Evolutionary conservation across 1,140 invertebrate genomes (phyloP).

Genomic region (Diorhabda carinulata): DNA sequence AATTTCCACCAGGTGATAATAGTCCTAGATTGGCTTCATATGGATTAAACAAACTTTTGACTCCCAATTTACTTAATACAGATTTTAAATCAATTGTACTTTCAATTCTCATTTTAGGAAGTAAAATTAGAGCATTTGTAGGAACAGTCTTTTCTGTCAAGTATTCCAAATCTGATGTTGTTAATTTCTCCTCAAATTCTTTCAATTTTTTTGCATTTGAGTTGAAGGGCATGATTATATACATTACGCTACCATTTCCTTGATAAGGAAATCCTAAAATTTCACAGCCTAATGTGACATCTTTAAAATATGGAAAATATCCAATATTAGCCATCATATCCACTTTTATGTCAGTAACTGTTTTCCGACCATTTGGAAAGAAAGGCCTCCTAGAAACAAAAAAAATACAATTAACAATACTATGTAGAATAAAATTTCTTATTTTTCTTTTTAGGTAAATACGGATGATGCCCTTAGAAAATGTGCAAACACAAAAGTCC

Average conservation of each 20-base stretch:
- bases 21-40: constrained; percentile 57
- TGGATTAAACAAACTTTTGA: constrained; percentile 56
- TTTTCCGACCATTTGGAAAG: constrained; percentile 49
- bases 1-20: constrained; percentile 48
- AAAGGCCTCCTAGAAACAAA: constrained; percentile 50
- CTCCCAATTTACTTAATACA: constrained; percentile 54
- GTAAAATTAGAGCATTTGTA: constrained; percentile 53
- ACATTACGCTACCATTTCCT: constrained; percentile 61
- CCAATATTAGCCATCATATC: constrained; percentile 64
- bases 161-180: constrained; percentile 50
- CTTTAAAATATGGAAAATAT: constrained; percentile 54
- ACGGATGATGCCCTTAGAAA: constrained; percentile 25
- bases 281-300: constrained; percentile 53
- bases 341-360: constrained; percentile 50
- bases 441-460: background rate
- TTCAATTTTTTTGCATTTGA: constrained; percentile 49
- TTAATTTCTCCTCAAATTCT: constrained; percentile 53
- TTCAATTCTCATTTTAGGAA: constrained; percentile 67
- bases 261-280: constrained; percentile 71
- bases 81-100: constrained; percentile 53
- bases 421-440: too few species aligned
- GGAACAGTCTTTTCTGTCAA: constrained; percentile 52
- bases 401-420: background rate
- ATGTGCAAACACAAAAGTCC: constrained; percentile 37
- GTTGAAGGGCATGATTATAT: constrained; percentile 62